Evolutionary conservation across 2,797 vertebrate species (phyloP).

Genomic region (Takifugu ocellatus): DNA sequence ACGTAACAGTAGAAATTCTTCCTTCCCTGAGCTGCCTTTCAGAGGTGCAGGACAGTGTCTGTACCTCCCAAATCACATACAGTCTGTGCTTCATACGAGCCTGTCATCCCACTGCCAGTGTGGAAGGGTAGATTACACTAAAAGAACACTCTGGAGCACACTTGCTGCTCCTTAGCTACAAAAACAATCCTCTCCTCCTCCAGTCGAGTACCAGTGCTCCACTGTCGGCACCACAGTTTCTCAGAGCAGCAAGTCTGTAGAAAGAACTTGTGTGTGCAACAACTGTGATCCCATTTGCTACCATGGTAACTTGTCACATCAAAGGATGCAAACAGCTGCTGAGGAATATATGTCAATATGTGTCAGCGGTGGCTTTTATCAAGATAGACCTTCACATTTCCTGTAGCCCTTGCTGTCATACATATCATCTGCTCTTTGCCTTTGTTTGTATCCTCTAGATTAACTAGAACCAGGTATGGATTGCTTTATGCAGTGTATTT

Average conservation of each 20-base stretch:
- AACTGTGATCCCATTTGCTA: slow-evolving; percentile 34
- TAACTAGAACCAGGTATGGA: no score
- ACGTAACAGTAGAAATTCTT: no score
- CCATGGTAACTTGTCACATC: slow-evolving; percentile 40
- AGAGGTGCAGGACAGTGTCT: slow-evolving; percentile 67
- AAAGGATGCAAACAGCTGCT: slow-evolving; percentile 41
- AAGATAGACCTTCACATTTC: slow-evolving; percentile 12
- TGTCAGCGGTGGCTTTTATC: background rate
- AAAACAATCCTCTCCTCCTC: slow-evolving; percentile 48
- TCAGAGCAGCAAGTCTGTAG: slow-evolving; percentile 76
- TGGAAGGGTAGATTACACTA: slow-evolving; percentile 31
- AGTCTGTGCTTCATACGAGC: slow-evolving; percentile 31
- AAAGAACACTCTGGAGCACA: slow-evolving; percentile 9
- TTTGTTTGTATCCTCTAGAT: slow-evolving; percentile 18
- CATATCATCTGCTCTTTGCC: slow-evolving; percentile 22
- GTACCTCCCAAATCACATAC: slow-evolving; percentile 33
- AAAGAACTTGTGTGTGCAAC: slow-evolving; percentile 37
- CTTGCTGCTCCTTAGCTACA: slow-evolving; percentile 56
- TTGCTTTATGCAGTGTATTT: background rate
- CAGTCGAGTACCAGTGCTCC: no score
- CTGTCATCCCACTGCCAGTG: slow-evolving; percentile 41
- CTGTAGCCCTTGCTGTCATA: slow-evolving; percentile 5
- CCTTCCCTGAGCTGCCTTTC: slow-evolving; percentile 60
- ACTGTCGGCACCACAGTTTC: slow-evolving; percentile 17
- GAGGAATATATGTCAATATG: slow-evolving; percentile 6